Conservation (phyloP, 2,888 invertebrate species). For the Tachina lurida region DNA sequence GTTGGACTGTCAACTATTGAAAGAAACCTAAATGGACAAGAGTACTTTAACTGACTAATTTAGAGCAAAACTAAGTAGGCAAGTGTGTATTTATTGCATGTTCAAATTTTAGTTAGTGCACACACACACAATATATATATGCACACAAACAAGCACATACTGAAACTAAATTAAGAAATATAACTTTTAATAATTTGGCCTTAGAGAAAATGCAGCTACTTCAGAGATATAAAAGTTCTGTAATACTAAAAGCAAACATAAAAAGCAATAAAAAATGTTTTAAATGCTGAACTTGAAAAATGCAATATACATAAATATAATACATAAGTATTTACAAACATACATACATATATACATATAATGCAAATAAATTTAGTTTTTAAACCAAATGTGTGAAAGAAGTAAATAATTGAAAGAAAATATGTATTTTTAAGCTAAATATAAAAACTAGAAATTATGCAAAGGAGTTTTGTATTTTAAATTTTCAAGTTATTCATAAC, state of each 20-base stretch:
- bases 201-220: conserved; percentile 61
- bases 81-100: conserved; percentile 44
- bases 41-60: conserved; percentile 33
- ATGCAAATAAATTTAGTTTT: too few species aligned
- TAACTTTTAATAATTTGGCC: conserved; percentile 64
- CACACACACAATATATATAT: background rate
- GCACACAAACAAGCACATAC: background rate
- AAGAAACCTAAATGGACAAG: conserved; percentile 30
- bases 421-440: too few species aligned
- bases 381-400: too few species aligned
- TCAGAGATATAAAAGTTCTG: conserved; percentile 70
- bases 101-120: background rate
- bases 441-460: too few species aligned
- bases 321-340: too few species aligned
- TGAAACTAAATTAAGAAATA: conserved; percentile 19
- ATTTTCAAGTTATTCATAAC: too few species aligned
- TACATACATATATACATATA: too few species aligned
- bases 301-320: background rate
- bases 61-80: conserved; percentile 4
- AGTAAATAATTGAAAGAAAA: too few species aligned
- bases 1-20: conserved; percentile 43
- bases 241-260: conserved; percentile 57
- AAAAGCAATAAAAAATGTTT: conserved; percentile 16
- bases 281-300: background rate
- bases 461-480: too few species aligned